Conservation (phyloP, 37 sponge, comb jelly and placozoan species). For the Agelas oroides region DNA sequence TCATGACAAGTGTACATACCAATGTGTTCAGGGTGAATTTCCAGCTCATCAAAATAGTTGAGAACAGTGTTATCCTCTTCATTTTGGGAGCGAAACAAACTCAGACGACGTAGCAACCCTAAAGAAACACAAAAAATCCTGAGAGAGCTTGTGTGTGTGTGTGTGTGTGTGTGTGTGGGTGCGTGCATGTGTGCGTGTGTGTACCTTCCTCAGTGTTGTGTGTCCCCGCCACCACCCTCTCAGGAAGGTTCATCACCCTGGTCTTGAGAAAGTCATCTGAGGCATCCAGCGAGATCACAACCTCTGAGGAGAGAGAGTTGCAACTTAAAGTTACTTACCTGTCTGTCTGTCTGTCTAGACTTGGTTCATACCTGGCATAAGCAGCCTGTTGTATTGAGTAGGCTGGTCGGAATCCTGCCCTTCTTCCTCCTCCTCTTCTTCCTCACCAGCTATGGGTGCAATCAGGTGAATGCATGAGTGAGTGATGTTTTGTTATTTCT, state of each 20-base stretch:
- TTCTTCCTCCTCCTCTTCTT: conserved; percentile 71
- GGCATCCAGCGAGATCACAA: conserved; percentile 83
- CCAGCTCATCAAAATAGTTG: conserved; percentile 96
- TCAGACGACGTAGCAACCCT: conserved; percentile 72
- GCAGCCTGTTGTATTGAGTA: conserved; percentile 63
- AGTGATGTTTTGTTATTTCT: too few relatives aligned
- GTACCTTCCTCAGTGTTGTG: conserved; percentile 94
- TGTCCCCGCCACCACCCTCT: conserved; percentile 80
- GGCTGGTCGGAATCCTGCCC: conserved; percentile 41
- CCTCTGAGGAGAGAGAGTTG: conserved; percentile 44
- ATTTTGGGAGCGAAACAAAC: conserved; percentile 66
- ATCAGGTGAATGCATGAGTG: too few relatives aligned
- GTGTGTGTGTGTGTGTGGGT: background rate
- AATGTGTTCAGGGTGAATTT: conserved; percentile 84
- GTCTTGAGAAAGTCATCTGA: conserved; percentile 87
- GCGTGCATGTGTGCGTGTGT: background rate
- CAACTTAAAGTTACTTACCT: background rate
- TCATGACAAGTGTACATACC: conserved; percentile 25
- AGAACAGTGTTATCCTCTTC: conserved; percentile 90
- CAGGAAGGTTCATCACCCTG: conserved; percentile 93
- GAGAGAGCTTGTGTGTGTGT: conserved; percentile 3
- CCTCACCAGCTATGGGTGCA: background rate
- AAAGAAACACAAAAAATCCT: background rate
- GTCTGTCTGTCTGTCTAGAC: background rate
- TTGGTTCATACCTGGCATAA: conserved; percentile 84